Percentiles rank a stretch among this genome's conserved stretches.
Evolutionary conservation across 1,140 invertebrate species (phyloP).

Genomic region (Pseudomyrmex cubaensis): DNA sequence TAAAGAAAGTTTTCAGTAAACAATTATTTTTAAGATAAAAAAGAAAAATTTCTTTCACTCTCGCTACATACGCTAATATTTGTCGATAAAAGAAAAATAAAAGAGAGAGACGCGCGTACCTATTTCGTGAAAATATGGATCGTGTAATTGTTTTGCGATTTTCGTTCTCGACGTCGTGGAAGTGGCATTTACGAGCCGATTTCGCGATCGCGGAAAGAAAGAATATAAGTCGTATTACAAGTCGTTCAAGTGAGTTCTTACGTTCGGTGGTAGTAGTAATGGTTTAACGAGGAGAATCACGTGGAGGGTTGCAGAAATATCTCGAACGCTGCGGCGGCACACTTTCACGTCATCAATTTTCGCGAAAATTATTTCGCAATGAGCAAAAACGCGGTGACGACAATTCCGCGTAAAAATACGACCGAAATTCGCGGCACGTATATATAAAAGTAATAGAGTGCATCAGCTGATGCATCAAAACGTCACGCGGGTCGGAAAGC

Average conservation of each 20-base stretch:
- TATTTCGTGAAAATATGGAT: background rate
- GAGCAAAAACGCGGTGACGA: background rate
- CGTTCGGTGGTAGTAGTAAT: background rate
- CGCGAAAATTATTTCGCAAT: conserved; percentile 19
- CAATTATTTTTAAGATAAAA: too few species aligned
- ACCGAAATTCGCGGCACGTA: conserved; percentile 20
- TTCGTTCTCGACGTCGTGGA: background rate
- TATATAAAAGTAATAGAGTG: conserved; percentile 40
- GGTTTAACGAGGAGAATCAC: conserved; percentile 1
- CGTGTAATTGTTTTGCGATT: background rate
- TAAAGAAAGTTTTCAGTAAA: too few species aligned
- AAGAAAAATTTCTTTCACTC: too few species aligned
- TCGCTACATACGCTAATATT: background rate
- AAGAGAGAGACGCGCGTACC: too few species aligned
- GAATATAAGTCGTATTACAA: background rate
- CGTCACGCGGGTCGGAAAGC: background rate
- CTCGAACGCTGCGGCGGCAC: background rate
- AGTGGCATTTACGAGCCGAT: conserved; percentile 5
- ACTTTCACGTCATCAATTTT: conserved; percentile 8
- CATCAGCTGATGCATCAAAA: conserved; percentile 28
- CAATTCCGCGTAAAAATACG: conserved; percentile 24
- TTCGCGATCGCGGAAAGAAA: background rate
- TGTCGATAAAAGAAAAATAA: background rate
- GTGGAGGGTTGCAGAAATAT: background rate
- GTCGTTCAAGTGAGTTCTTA: background rate